Evolutionary conservation across 2,888 invertebrate species (phyloP), one percentile per base, ranked within the genome.

Genomic region (Ormyrus pomaceus): DNA sequence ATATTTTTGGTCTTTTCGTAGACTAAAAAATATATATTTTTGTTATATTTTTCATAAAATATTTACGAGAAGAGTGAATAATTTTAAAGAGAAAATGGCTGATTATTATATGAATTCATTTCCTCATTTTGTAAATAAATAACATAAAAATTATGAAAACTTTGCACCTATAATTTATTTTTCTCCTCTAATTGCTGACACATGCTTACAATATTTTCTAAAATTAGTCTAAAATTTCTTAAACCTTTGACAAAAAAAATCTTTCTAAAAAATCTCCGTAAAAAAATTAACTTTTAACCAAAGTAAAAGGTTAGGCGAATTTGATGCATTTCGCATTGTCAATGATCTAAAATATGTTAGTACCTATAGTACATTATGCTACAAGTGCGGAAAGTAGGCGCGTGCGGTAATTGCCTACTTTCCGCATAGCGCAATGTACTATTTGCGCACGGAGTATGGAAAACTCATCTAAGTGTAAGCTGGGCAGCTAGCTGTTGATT

Each of bases 41-140:
- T 76, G 65, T 79, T 79, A 79, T 70, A 79, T 79, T 75, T 80
- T 76, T 68, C 71, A 80, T 73, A 68, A 72, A 76, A 59, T 7
- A 51, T 69, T 45, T 66, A 48, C n/a, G 46, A 34, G 50, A 58
- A 69, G n/a, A 58, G 45, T 66, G 61, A 58, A 59, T 59, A 19
- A 59, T 55, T 72, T 71, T n/a, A 51, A 66, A 59, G 46, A 5
- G 13, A 19, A 58, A 46, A 51, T 34, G 34, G 13, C 34, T 34
- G 34, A 34, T 34, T 34, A 61, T 34, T 3, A 61, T 61, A 13
- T 34, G 46, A 6, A 5, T 59, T 50, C 48, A 64, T 51, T 62
- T 19, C 4, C 73, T 81, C 9, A 77, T 74, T 77, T 81, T 81
- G 74, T 81, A 77, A 74, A 77, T 75, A 81, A 70, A 77, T 65